phyloP scores from a whole-genome alignment of 2,888 invertebrate species.

The Crossocerus cetratus region DNA sequence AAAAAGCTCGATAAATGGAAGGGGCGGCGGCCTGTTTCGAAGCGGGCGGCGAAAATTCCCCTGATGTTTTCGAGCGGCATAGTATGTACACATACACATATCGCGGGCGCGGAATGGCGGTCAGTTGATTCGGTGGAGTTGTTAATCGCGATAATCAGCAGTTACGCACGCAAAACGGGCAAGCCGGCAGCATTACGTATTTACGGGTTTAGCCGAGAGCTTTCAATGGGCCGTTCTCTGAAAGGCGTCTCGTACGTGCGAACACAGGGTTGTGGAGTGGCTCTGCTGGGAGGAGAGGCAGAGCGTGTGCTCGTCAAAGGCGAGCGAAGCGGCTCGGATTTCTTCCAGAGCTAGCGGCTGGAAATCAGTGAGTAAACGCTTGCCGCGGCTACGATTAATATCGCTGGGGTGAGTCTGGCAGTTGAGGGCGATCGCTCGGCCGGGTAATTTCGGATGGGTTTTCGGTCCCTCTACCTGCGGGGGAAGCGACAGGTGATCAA shows the following conservation, averaged over 20 bases:
- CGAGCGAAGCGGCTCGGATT: not conserved
- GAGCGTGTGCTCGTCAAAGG: not conserved
- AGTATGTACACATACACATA: too few relatives aligned
- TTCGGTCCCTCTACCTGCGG: constrained; percentile 3
- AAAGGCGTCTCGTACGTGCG: not conserved
- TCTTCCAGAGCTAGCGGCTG: not conserved
- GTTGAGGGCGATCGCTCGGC: not conserved
- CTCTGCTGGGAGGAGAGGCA: not conserved
- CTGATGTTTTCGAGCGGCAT: not conserved
- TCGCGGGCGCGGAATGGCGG: not conserved
- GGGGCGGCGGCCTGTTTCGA: not conserved
- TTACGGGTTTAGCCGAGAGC: not conserved
- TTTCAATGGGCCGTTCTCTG: not conserved
- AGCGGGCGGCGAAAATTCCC: not conserved
- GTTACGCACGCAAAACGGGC: not conserved
- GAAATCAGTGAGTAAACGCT: not conserved
- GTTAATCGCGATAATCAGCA: not conserved
- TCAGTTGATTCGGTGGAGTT: not conserved
- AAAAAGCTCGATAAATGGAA: not conserved
- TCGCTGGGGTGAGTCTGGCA: not conserved
- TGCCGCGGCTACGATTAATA: not conserved
- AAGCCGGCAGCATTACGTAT: not conserved
- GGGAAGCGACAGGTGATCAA: constrained; percentile 32
- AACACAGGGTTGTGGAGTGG: not conserved
- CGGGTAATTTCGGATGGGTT: not conserved